Base-by-base conservation (phyloP, 2,113 vertebrate genomes). In the Philantomba maxwellii region DNA sequence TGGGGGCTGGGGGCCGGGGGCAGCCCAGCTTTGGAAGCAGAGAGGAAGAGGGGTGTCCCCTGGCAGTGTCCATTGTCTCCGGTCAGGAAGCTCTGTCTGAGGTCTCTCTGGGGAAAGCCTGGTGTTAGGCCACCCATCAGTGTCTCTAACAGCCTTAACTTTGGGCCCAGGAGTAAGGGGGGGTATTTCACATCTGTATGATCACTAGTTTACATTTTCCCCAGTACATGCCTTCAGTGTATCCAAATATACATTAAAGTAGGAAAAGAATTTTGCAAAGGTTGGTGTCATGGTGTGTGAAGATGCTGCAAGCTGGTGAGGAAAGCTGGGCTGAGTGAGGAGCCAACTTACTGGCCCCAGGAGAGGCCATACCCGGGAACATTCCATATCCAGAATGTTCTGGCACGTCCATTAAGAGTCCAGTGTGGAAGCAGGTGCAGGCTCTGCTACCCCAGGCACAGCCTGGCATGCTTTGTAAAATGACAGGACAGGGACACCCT, bases 21-120 rank as follows among this genome's bases (percentile, higher is more conserved):
- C 13, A 11, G 82, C 70, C 14, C 15, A 6, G 43, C 57, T 16
- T 2, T 2, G 7, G 39, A 21, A n/a, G 47, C 84, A 7, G 84
- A 43, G 70, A 9, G 21, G 16, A 39, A 3, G 5, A 11, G 64
- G 2, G 13, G 9, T 2, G 28, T 5, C 19, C 12, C 0, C 6
- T 6, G 5, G 16, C 17, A 1, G 25, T 39, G 28, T n/a, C 45
- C 6, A 0, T 6, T 0, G 8, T 17, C 78, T 11, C 78, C 2
- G 12, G 14, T 9, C 2, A 62, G 60, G 60, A 62, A 30, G 60
- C 28, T 30, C 60, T 60, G 58, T 53, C 51, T 23, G 49, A 13
- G 49, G 30, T 81, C 51, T 53, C 51, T 53, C 4, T 82, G 33
- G 47, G 51, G 33, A 82, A 33, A 1, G 30, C 2, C 0, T 75